These are phyloP conservation scores for Mesoligia furuncula DNA, from an alignment of 2,888 invertebrate genomes.

Conservation along the genomic window DNA sequence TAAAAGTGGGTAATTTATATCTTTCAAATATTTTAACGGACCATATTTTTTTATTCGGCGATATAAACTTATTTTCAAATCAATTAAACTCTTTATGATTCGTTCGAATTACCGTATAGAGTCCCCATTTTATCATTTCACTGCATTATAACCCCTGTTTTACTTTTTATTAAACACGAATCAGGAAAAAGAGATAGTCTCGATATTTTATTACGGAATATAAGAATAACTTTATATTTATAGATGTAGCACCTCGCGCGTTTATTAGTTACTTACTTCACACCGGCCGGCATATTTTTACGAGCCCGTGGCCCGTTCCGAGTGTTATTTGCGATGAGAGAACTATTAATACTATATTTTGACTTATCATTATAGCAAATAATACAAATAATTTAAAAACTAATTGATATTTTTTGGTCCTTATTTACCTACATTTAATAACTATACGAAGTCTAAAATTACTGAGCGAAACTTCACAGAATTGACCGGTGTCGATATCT, in stretches of 20 bases:
- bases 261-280: conserved; percentile 60
- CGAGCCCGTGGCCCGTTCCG: conserved; percentile 41
- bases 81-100: conserved; percentile 38
- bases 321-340: conserved; percentile 53
- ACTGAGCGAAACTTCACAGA: background rate
- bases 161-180: conserved; percentile 53
- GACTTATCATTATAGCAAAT: background rate
- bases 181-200: conserved; percentile 49
- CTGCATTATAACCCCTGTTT: conserved; percentile 45
- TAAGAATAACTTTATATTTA: conserved; percentile 62
- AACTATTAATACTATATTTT: conserved; percentile 13
- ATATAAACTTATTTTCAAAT: conserved; percentile 24
- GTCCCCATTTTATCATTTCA: conserved; percentile 31
- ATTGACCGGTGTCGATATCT: background rate
- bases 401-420: background rate
- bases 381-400: background rate
- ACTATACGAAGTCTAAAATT: background rate
- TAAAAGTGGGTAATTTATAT: conserved; percentile 11
- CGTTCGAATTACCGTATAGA: conserved; percentile 22
- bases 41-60: conserved; percentile 7
- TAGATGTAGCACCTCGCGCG: conserved; percentile 59
- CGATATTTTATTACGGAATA: conserved; percentile 56
- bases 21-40: conserved; percentile 8
- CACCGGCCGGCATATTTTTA: conserved; percentile 64
- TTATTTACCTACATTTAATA: background rate